Evolutionary conservation across 2,113 vertebrate species (phyloP).

Genomic region (Halichoeres trimaculatus): DNA sequence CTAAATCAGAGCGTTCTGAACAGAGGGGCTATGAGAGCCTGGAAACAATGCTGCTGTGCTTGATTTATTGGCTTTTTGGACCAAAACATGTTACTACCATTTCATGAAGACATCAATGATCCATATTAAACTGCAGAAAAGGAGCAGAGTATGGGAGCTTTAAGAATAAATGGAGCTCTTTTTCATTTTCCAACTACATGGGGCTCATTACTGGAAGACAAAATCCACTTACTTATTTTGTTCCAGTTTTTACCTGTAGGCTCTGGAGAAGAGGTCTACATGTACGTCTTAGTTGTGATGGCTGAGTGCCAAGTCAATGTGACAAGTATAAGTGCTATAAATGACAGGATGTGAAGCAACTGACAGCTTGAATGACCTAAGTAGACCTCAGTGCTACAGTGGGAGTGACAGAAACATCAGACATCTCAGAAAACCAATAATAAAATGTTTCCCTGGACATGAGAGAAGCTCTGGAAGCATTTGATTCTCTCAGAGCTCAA

Average conservation of each 20-base stretch:
- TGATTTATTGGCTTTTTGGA: too few species aligned
- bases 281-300: background rate
- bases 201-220: background rate
- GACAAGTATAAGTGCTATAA: slow-evolving; percentile 6
- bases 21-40: too few species aligned
- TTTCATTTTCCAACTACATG: background rate
- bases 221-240: background rate
- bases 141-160: too few species aligned
- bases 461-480: too few species aligned
- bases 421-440: background rate
- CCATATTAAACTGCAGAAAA: too few species aligned
- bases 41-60: too few species aligned
- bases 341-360: slow-evolving; percentile 17
- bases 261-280: background rate
- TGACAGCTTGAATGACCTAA: slow-evolving; percentile 10
- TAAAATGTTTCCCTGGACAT: background rate
- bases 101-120: too few species aligned
- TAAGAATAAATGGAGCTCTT: too few species aligned
- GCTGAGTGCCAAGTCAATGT: slow-evolving; percentile 23
- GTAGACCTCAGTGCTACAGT: background rate
- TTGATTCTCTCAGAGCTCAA: background rate
- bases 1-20: too few species aligned
- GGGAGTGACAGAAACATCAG: background rate
- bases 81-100: too few species aligned
- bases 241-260: too few species aligned